These are phyloP conservation scores for Crepidodera aurea DNA, from an alignment of 2,888 invertebrate genomes.

Conservation along the genomic window DNA sequence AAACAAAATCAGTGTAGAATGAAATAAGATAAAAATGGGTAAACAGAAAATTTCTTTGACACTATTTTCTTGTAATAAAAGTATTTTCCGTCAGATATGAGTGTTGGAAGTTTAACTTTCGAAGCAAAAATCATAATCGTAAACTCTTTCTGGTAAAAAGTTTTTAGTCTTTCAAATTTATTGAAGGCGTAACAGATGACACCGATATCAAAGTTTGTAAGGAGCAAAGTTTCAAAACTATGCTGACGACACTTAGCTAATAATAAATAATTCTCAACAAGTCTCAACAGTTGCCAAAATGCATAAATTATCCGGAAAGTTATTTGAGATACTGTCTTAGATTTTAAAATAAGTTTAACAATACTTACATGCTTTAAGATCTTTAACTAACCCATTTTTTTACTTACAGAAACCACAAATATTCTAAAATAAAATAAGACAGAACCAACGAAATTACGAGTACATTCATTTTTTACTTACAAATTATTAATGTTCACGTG, in stretches of 20 bases:
- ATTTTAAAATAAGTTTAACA: not conserved
- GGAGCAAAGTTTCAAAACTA: constrained; percentile 20
- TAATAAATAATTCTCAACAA: constrained; percentile 27
- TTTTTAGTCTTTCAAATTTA: constrained; percentile 22
- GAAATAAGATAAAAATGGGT: too few relatives aligned
- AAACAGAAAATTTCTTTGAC: too few relatives aligned
- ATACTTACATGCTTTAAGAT: not conserved
- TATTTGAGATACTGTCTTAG: not conserved
- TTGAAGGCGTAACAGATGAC: constrained; percentile 25
- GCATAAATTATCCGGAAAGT: not conserved
- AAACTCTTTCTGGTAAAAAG: constrained; percentile 5
- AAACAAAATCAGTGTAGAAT: too few relatives aligned
- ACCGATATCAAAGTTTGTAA: constrained; percentile 24
- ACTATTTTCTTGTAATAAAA: too few relatives aligned
- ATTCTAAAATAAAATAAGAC: too few relatives aligned
- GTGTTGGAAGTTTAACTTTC: not conserved
- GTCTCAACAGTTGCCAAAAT: constrained; percentile 1
- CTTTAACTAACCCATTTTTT: too few relatives aligned
- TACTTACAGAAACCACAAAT: too few relatives aligned
- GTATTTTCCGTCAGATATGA: not conserved
- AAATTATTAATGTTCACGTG: too few relatives aligned
- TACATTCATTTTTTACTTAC: not conserved
- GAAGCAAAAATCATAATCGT: constrained; percentile 8
- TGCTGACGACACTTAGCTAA: constrained; percentile 21
- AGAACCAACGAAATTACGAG: not conserved